Evolutionary conservation across 2,797 vertebrate genomes (phyloP), one percentile per base, ranked within the genome.

Genomic region (Pelodytes ibericus): DNA sequence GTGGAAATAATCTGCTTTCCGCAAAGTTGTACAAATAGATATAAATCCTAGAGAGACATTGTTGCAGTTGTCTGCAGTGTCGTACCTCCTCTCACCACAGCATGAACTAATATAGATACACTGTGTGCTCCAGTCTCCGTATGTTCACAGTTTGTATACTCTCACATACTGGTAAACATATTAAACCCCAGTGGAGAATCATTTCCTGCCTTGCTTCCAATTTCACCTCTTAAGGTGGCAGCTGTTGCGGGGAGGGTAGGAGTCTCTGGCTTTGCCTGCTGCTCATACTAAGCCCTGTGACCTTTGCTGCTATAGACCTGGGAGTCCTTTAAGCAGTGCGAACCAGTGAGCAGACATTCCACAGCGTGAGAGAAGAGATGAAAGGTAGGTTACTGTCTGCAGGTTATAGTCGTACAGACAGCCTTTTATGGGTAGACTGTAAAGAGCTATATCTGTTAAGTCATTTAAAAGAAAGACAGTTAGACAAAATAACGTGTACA

Each of bases 41-140:
- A 69, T 61, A 76, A 76, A 76, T 61, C 30, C 66, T 76, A 56
- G 26, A 27, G 20, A 70, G 74, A 44, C 47, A 56, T 49, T 36
- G n/a, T 63, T 76, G 66, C 30, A 70, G 15, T 76, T 63, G 44
- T 75, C 44, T 76, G 58, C 66, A 44, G 58, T 70, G 58, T 24
- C 66, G 56, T 63, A 47, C 58, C n/a, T 70, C 33, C 33, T 49
- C 47, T 63, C 31, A 18, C 66, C 74, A 29, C 66, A 76, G 74
- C 74, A 57, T 76, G 74, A 76, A 56, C 74, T 76, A 68, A 70
- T 76, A 76, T 63, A 76, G 66, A 63, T 70, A 63, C 57, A 68
- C 39, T 33, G 53, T 44, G 49, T 25, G 36, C 30, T 47, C 57
- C 62, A 69, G 74, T 33, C 44, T 62, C 66, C 74, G 47, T 76